A percentile compares a stretch with the other conserved stretches of the same genome.
phyloP scores from a whole-genome alignment of 1,140 invertebrate species.

The Helicoverpa zea region DNA sequence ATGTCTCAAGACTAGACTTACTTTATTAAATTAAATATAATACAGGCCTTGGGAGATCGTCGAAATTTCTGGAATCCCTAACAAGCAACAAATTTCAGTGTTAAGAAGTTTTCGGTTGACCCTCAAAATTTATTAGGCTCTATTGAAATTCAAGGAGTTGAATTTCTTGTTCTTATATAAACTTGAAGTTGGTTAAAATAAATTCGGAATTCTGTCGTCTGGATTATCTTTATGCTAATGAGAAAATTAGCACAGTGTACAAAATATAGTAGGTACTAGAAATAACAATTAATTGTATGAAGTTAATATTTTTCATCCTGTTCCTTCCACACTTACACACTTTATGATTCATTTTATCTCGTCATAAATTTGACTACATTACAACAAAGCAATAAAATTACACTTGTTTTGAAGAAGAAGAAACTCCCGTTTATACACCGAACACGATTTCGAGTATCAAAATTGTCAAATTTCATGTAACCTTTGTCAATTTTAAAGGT shows the following conservation, averaged over 20 bases:
- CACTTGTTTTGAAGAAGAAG: too few species aligned
- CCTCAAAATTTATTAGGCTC: conserved; percentile 17
- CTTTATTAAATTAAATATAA: conserved; percentile 4
- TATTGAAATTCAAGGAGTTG: conserved; percentile 6
- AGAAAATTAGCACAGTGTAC: neutral
- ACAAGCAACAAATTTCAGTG: conserved; percentile 2
- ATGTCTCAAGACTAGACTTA: neutral
- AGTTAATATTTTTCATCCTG: neutral
- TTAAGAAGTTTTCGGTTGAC: conserved; percentile 17
- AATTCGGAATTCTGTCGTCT: neutral
- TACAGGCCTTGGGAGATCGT: neutral
- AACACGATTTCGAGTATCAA: conserved; percentile 8
- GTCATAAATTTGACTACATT: too few species aligned
- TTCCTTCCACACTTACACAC: too few species aligned
- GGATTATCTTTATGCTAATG: neutral
- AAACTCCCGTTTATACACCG: neutral
- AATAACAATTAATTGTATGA: too few species aligned
- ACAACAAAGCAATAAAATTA: too few species aligned
- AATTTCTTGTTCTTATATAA: conserved; percentile 22
- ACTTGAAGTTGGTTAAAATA: neutral
- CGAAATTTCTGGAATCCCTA: conserved; percentile 4
- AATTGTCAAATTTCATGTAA: neutral
- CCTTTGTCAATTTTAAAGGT: neutral
- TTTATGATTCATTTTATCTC: too few species aligned
- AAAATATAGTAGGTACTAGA: too few species aligned